Evolutionary conservation across 2,888 invertebrate genomes (phyloP).

Genomic region (Caenorhabditis macrosperma): DNA sequence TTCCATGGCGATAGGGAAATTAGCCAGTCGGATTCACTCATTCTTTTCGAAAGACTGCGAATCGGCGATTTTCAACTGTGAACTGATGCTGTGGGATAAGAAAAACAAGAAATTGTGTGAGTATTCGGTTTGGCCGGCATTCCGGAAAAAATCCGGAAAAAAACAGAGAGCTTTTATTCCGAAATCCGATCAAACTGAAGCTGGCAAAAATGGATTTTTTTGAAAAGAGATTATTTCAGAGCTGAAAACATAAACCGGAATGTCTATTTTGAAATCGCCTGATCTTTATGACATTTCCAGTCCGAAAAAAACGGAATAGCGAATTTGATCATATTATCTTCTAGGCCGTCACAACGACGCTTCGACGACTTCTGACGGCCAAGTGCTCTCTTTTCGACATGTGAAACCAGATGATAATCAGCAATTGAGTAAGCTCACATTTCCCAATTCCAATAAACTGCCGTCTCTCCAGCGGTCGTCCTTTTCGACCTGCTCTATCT

Average conservation of each 20-base stretch:
- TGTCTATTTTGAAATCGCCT: too few relatives aligned
- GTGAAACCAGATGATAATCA: conserved; percentile 61
- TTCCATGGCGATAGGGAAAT: conserved; percentile 43
- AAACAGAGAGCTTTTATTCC: too few relatives aligned
- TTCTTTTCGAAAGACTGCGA: conserved; percentile 66
- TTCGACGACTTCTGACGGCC: conserved; percentile 46
- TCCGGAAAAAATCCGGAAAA: not conserved
- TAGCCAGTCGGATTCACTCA: conserved; percentile 72
- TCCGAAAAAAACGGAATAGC: too few relatives aligned
- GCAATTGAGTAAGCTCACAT: conserved; percentile 48
- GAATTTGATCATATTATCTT: too few relatives aligned
- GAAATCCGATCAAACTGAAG: too few relatives aligned
- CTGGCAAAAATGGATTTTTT: too few relatives aligned
- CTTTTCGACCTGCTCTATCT: conserved; percentile 77
- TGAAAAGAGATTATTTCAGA: too few relatives aligned
- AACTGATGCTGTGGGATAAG: conserved; percentile 74
- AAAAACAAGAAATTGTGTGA: conserved; percentile 63
- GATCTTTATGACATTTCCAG: too few relatives aligned
- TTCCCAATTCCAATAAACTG: not conserved
- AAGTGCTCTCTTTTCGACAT: conserved; percentile 54
- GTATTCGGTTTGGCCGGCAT: conserved; percentile 15
- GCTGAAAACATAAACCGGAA: too few relatives aligned
- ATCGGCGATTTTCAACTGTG: conserved; percentile 75
- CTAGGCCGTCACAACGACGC: conserved; percentile 60
- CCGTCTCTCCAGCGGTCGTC: conserved; percentile 63